Evolutionary conservation across 2,888 invertebrate species (phyloP).

Genomic region (Tanypteryx hageni): DNA sequence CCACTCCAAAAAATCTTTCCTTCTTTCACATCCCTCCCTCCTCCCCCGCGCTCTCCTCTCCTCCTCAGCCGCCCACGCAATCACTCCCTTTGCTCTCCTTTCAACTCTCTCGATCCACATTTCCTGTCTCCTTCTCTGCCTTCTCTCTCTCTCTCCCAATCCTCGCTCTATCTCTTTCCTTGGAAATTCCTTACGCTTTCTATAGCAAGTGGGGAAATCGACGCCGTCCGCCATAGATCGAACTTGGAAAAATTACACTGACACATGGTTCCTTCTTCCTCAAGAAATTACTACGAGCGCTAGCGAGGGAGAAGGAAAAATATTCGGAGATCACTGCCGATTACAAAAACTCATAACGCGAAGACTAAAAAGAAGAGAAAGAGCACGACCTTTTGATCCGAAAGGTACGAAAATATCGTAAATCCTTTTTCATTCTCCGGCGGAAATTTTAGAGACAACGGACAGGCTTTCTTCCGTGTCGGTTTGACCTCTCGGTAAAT

Average conservation of each 20-base stretch:
- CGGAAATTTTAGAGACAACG: not conserved
- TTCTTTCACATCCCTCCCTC: not conserved
- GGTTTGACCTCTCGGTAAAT: not conserved
- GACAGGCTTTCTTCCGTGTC: not conserved
- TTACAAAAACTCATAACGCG: not conserved
- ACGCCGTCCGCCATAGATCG: no score
- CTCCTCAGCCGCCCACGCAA: not conserved
- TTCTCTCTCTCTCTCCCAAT: not conserved
- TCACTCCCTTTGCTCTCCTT: not conserved
- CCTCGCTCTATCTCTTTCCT: no score
- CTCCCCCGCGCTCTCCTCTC: not conserved
- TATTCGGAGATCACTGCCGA: not conserved
- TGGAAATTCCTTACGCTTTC: no score
- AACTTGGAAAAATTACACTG: no score
- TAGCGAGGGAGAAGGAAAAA: not conserved
- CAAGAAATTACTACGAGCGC: not conserved
- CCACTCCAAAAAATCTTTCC: not conserved
- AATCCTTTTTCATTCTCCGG: not conserved
- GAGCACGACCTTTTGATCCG: not conserved
- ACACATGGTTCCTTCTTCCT: not conserved
- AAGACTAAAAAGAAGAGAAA: no score
- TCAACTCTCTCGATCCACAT: not conserved
- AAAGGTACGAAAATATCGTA: not conserved
- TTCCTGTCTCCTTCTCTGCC: not conserved
- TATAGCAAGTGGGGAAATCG: no score